Percentiles rank a stretch among this genome's conserved stretches.
Conservation (phyloP, 1,140 invertebrate species). For the Papilio xuthus region DNA sequence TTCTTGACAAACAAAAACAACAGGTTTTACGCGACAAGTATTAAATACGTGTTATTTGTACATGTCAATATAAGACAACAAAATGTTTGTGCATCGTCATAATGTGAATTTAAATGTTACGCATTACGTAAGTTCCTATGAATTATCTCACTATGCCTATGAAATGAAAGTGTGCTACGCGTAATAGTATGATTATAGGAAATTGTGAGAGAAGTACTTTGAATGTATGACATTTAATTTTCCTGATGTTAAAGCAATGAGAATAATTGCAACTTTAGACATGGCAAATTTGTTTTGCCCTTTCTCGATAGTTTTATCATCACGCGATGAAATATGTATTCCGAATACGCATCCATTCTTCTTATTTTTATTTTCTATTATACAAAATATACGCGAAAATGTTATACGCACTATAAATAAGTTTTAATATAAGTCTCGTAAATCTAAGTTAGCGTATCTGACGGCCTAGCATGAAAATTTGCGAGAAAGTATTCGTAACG, state of each 20-base stretch:
- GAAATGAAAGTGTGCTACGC: slow-evolving; percentile 4
- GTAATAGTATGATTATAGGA: slow-evolving; percentile 14
- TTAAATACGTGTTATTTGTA: background rate
- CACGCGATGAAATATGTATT: background rate
- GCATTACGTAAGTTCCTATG: background rate
- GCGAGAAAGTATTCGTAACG: too few species aligned
- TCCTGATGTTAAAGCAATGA: background rate
- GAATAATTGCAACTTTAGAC: background rate
- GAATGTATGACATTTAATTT: slow-evolving; percentile 4
- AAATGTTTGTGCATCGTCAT: background rate
- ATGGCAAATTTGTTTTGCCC: background rate
- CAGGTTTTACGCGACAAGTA: background rate
- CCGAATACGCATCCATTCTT: background rate
- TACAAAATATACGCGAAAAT: background rate
- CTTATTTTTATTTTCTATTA: too few species aligned
- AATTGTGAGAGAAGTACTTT: slow-evolving; percentile 8
- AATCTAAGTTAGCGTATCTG: too few species aligned
- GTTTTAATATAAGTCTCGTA: too few species aligned
- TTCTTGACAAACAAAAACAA: background rate
- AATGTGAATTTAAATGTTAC: background rate
- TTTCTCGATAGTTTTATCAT: background rate
- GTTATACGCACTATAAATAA: too few species aligned
- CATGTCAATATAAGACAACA: background rate
- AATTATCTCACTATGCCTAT: background rate
- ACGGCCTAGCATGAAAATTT: too few species aligned